Conservation (phyloP, 1,140 invertebrate species). For the Drosophila navojoa region DNA sequence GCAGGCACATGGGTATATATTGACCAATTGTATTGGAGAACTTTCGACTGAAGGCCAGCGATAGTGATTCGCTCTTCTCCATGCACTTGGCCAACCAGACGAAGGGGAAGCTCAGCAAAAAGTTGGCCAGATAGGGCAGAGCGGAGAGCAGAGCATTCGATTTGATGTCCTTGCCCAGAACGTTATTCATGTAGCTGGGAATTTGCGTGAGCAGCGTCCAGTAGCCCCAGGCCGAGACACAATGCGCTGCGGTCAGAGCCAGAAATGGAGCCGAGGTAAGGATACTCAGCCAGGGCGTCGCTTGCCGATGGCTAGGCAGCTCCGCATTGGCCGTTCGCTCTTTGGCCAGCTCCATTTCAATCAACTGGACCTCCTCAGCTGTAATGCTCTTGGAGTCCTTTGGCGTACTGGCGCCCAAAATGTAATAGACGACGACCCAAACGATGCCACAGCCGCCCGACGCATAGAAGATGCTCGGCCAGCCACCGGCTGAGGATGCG, state of each 20-base stretch:
- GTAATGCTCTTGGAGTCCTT: conserved; percentile 85
- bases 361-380: conserved; percentile 55
- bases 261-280: conserved; percentile 91
- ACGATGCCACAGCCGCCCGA: conserved; percentile 86
- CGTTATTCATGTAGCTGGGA: conserved; percentile 93
- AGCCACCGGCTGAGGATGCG: conserved; percentile 87
- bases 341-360: conserved; percentile 28
- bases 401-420: conserved; percentile 88
- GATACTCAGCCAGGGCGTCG: conserved; percentile 89
- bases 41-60: conserved; percentile 85
- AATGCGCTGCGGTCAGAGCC: conserved; percentile 85
- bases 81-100: conserved; percentile 35
- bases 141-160: conserved; percentile 89
- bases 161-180: conserved; percentile 91
- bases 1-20: conserved; percentile 85
- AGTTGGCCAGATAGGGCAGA: conserved; percentile 91
- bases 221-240: conserved; percentile 94
- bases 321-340: conserved; percentile 1
- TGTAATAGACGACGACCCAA: conserved; percentile 84
- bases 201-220: conserved; percentile 96
- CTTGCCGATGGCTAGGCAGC: conserved; percentile 13
- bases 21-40: conserved; percentile 87
- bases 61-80: neutral
- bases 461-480: conserved; percentile 91
- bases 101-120: conserved; percentile 86